These are phyloP conservation scores for Mormoops blainvillei DNA, from an alignment of 2,113 vertebrate genomes.

Conservation along the genomic window DNA sequence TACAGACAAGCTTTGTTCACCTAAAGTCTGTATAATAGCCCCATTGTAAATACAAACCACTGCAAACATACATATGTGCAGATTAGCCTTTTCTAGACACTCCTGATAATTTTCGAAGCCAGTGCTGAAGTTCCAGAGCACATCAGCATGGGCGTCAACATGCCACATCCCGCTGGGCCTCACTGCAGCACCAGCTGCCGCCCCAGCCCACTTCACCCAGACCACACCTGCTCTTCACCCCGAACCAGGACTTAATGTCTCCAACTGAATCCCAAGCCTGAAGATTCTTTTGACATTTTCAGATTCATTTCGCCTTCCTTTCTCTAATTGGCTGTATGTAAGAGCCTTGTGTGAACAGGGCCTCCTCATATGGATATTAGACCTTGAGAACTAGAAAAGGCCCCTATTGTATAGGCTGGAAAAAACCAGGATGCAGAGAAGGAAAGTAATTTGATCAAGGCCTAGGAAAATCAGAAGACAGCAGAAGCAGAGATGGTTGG, in stretches of 20 bases:
- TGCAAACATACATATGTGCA: slow-evolving; percentile 76
- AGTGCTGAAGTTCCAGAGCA: slow-evolving; percentile 72
- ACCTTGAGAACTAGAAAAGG: slow-evolving; percentile 1
- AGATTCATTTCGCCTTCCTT: slow-evolving; percentile 17
- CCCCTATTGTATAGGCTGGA: not conserved
- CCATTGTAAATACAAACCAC: slow-evolving; percentile 82
- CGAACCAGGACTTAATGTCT: not conserved
- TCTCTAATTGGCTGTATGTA: not conserved
- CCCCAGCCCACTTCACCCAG: not conserved
- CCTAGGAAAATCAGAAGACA: slow-evolving; percentile 8
- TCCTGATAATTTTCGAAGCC: slow-evolving; percentile 78
- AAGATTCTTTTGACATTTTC: slow-evolving; percentile 6
- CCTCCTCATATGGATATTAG: slow-evolving; percentile 6
- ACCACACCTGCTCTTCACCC: not conserved
- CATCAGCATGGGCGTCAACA: slow-evolving; percentile 62
- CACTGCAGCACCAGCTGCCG: not conserved
- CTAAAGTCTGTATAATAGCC: slow-evolving; percentile 79
- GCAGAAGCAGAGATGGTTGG: not conserved
- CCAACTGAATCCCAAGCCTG: not conserved
- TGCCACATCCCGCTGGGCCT: slow-evolving; percentile 23
- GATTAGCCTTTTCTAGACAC: slow-evolving; percentile 81
- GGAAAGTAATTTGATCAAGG: not conserved
- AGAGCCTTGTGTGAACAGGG: not conserved
- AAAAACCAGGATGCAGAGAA: not conserved
- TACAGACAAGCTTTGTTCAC: slow-evolving; percentile 77